Conservation (phyloP, 2,888 invertebrate genomes). For the Meiosimyza platycephala region DNA sequence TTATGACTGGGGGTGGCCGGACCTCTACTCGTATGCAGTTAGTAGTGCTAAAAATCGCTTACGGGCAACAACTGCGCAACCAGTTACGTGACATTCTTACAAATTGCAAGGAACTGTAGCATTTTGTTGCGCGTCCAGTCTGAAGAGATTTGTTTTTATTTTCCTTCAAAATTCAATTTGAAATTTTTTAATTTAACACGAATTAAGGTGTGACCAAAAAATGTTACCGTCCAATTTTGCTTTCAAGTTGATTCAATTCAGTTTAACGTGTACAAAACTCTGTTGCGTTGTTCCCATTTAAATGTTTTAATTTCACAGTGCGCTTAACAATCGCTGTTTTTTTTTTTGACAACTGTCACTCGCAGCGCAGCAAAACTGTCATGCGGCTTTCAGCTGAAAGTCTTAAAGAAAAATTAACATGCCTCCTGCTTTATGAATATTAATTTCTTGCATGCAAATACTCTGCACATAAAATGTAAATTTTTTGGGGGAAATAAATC, state of each 20-base stretch:
- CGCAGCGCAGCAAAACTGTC: neutral
- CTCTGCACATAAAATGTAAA: too few species aligned
- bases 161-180: neutral
- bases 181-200: conserved; percentile 7
- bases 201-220: conserved; percentile 23
- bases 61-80: neutral
- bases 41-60: conserved; percentile 7
- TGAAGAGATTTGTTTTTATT: neutral
- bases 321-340: neutral
- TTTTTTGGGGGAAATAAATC: too few species aligned
- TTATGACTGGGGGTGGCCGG: neutral
- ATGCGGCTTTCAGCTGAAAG: neutral
- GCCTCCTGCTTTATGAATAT: too few species aligned
- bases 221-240: neutral
- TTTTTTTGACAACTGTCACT: neutral
- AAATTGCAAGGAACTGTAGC: conserved; percentile 8
- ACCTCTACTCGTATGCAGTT: neutral
- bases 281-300: neutral
- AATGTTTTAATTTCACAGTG: conserved; percentile 11
- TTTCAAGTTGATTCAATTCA: neutral
- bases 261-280: neutral
- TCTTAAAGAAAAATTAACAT: too few species aligned
- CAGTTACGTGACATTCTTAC: conserved; percentile 18
- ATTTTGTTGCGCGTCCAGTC: conserved; percentile 8
- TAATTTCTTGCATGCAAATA: too few species aligned